These are phyloP conservation scores for Sisyra terminalis DNA, from an alignment of 2,888 invertebrate genomes.

Conservation along the genomic window DNA sequence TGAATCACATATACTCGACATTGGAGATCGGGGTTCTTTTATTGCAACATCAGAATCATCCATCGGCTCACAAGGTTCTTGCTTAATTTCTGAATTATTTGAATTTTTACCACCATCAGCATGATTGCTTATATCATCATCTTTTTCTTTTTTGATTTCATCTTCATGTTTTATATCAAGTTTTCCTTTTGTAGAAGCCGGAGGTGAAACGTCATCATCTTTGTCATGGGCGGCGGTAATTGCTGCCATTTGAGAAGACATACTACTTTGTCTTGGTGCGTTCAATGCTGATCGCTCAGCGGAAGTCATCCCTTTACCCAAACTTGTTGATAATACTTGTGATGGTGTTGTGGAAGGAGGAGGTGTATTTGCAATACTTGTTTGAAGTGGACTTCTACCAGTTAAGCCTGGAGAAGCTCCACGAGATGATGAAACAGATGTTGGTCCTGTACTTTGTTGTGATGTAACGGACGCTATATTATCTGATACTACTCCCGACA, in stretches of 20 bases:
- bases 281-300: slow-evolving; percentile 33
- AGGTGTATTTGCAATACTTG: slow-evolving; percentile 20
- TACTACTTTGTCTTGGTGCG: slow-evolving; percentile 27
- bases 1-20: slow-evolving; percentile 25
- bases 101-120: slow-evolving; percentile 43
- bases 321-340: slow-evolving; percentile 22
- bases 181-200: slow-evolving; percentile 42
- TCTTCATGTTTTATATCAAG: slow-evolving; percentile 51
- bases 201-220: slow-evolving; percentile 45
- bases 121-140: slow-evolving; percentile 32
- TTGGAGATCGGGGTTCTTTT: slow-evolving; percentile 37
- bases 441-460: slow-evolving; percentile 38
- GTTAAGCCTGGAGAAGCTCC: slow-evolving; percentile 36
- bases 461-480: slow-evolving; percentile 38
- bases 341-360: slow-evolving; percentile 24
- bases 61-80: slow-evolving; percentile 33
- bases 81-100: slow-evolving; percentile 27
- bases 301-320: slow-evolving; percentile 36
- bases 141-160: slow-evolving; percentile 46
- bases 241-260: slow-evolving; percentile 58
- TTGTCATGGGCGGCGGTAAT: slow-evolving; percentile 50
- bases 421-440: slow-evolving; percentile 42
- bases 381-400: slow-evolving; percentile 12
- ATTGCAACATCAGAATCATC: slow-evolving; percentile 24
- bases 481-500: slow-evolving; percentile 30